phyloP scores from a whole-genome alignment of 2,113 vertebrate genomes.

The Chunga burmeisteri region DNA sequence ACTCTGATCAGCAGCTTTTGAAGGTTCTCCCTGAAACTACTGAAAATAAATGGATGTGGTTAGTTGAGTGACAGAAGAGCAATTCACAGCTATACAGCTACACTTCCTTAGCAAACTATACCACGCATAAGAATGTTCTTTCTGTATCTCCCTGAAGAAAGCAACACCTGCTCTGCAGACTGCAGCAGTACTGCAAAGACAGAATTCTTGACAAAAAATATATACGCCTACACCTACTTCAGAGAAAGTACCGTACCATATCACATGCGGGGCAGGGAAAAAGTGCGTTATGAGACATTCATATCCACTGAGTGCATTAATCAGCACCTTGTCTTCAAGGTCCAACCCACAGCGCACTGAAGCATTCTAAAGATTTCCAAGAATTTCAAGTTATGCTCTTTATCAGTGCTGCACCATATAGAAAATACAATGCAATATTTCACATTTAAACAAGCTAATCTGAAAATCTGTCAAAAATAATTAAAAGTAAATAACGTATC shows the following conservation, averaged over 20 bases:
- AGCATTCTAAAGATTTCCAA: not conserved
- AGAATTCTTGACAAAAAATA: not conserved
- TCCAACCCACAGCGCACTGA: not conserved
- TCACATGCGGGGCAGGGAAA: accelerated
- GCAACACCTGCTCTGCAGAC: not conserved
- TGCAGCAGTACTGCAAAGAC: not conserved
- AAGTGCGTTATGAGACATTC: not conserved
- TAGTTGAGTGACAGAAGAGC: not conserved
- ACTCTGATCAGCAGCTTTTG: not conserved
- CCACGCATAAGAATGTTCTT: not conserved
- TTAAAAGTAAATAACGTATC: not conserved
- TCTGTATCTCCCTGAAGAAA: not conserved
- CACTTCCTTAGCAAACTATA: not conserved
- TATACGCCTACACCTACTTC: not conserved
- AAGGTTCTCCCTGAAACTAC: not conserved
- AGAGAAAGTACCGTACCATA: not conserved
- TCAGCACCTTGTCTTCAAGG: not conserved
- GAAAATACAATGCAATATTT: not conserved
- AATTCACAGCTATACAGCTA: not conserved
- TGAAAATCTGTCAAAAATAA: not conserved
- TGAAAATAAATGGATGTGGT: not conserved
- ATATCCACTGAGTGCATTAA: not conserved
- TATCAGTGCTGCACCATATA: not conserved
- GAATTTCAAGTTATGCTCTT: not conserved
- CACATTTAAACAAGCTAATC: not conserved